Conservation (phyloP, 1,140 invertebrate genomes). For the Epicauta chinensis region DNA sequence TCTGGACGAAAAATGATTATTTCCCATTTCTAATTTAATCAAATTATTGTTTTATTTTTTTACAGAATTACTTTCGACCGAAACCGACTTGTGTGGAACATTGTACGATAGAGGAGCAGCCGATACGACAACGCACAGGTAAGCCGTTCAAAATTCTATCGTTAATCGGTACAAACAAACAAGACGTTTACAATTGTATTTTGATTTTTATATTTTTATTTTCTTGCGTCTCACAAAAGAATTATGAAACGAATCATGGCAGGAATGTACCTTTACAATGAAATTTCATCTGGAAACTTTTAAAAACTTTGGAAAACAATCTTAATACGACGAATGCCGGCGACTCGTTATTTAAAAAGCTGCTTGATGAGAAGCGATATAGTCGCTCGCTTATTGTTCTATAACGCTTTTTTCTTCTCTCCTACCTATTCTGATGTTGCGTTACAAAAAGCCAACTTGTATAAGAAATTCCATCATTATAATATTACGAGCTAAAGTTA, state of each 20-base stretch:
- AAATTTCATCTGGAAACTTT: conserved; percentile 33
- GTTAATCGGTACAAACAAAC: conserved; percentile 18
- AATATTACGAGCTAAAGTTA: conserved; percentile 17
- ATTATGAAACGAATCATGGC: conserved; percentile 22
- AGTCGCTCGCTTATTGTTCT: conserved; percentile 24
- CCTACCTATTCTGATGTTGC: conserved; percentile 27
- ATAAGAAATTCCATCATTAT: conserved; percentile 37
- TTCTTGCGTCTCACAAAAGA: conserved; percentile 17
- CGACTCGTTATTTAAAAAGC: conserved; percentile 30
- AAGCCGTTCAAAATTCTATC: conserved; percentile 10
- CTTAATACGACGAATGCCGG: conserved; percentile 30
- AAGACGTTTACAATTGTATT: conserved; percentile 14
- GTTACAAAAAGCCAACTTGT: conserved; percentile 32
- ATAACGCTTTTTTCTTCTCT: conserved; percentile 11
- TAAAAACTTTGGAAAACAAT: conserved; percentile 32
- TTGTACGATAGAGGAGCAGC: conserved; percentile 20
- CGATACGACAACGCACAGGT: conserved; percentile 25
- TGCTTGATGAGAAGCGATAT: conserved; percentile 20
- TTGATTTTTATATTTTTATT: conserved; percentile 17
- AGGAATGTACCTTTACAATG: conserved; percentile 31
- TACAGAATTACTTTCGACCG: conserved; percentile 29
- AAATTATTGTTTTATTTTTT: conserved; percentile 7
- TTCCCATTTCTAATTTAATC: background rate
- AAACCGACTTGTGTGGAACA: conserved; percentile 12
- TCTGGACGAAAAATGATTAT: background rate